Evolutionary conservation across 30 jellyfish, hydroid and myxozoan species (phyloP).

Genomic region (Rhopilema esculentum): DNA sequence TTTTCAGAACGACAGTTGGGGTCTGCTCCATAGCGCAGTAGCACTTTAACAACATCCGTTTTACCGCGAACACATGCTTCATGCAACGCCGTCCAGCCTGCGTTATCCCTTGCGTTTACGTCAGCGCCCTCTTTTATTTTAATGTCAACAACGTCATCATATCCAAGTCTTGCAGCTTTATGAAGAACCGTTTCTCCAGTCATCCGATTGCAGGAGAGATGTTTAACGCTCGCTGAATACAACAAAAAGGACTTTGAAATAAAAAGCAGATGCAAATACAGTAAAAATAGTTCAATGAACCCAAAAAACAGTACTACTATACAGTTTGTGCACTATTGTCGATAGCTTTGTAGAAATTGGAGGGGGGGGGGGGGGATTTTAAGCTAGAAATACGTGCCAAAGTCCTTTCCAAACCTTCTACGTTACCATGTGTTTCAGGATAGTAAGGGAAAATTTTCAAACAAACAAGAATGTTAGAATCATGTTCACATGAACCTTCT

Average conservation of each 20-base stretch:
- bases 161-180: constrained; percentile 97
- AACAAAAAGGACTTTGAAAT: background rate
- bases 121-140: constrained; percentile 83
- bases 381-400: too few relatives aligned
- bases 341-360: too few relatives aligned
- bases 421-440: too few relatives aligned
- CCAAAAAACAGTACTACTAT: too few relatives aligned
- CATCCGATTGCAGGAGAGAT: constrained; percentile 79
- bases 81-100: constrained; percentile 99
- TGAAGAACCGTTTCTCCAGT: constrained; percentile 97
- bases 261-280: background rate
- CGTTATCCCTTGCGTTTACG: constrained; percentile 92
- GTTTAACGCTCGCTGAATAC: constrained; percentile 39
- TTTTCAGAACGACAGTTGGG: constrained; percentile 84
- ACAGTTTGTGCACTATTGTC: too few relatives aligned
- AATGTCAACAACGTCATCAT: constrained; percentile 75
- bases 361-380: too few relatives aligned
- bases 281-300: background rate
- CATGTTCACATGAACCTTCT: too few relatives aligned
- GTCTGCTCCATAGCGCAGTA: constrained; percentile 94
- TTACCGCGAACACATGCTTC: constrained; percentile 96
- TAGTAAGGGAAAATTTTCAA: too few relatives aligned
- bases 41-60: constrained; percentile 71
- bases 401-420: too few relatives aligned
- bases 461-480: too few relatives aligned